Evolutionary conservation across 2,888 invertebrate genomes (phyloP).

Genomic region (Orchesellides sinensis): DNA sequence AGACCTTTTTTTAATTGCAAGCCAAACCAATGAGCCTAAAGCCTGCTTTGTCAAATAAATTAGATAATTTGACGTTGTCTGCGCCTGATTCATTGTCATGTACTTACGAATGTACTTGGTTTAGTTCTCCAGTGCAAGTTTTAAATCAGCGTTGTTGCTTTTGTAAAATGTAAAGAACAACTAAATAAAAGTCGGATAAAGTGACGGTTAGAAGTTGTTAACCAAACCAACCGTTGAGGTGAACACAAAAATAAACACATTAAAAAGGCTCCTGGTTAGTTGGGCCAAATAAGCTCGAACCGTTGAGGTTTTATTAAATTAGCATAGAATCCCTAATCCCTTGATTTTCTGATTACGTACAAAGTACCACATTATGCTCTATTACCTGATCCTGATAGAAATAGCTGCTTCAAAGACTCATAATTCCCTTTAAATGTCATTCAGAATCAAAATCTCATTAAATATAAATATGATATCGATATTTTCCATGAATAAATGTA

Average conservation of each 20-base stretch:
- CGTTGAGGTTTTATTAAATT: not conserved
- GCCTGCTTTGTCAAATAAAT: slow-evolving; percentile 51
- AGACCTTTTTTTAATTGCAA: slow-evolving; percentile 20
- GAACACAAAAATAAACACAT: no score
- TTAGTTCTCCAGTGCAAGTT: not conserved
- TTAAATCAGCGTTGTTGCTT: not conserved
- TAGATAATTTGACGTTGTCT: slow-evolving; percentile 50
- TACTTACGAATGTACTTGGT: not conserved
- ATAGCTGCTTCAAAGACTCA: no score
- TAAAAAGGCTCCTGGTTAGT: no score
- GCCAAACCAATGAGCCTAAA: slow-evolving; percentile 29
- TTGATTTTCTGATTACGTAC: no score
- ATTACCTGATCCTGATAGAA: no score
- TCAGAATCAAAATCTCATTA: not conserved
- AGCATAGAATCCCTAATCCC: no score
- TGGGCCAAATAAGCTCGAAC: not conserved
- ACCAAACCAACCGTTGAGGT: no score
- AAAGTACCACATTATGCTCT: no score
- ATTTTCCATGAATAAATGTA: no score
- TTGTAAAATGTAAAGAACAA: not conserved
- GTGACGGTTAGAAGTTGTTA: no score
- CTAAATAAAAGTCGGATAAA: no score
- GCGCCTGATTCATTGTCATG: not conserved
- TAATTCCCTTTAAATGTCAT: not conserved
- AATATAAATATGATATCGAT: not conserved